A percentile compares a stretch with the other conserved stretches of the same genome.
These are phyloP conservation scores for Hedya salicella DNA, from an alignment of 2,888 invertebrate genomes.

Conservation along the genomic window DNA sequence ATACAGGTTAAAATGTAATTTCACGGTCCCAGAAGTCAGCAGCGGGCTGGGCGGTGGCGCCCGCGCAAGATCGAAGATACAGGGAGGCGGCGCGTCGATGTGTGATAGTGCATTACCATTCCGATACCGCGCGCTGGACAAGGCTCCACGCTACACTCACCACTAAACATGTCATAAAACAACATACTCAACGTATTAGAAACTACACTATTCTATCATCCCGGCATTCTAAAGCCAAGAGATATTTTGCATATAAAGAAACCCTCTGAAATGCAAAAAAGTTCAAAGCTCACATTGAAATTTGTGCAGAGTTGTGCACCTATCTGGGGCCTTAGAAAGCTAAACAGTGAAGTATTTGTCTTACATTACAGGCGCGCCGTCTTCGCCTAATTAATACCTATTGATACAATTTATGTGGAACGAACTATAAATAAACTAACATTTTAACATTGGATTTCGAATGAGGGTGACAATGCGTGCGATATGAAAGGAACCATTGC, in stretches of 20 bases:
- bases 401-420: no score
- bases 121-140: constrained; percentile 60
- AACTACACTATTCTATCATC: neutral
- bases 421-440: no score
- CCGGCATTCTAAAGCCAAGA: no score
- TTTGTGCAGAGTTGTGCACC: no score
- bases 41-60: constrained; percentile 44
- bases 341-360: no score
- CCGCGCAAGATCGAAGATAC: constrained; percentile 69
- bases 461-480: constrained; percentile 15
- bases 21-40: neutral
- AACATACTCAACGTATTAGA: neutral
- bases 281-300: no score
- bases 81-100: constrained; percentile 71
- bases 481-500: neutral
- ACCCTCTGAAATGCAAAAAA: no score
- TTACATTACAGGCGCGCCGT: no score
- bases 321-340: no score
- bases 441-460: no score
- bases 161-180: neutral
- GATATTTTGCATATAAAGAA: no score
- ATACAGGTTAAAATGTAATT: constrained; percentile 1
- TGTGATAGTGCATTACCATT: constrained; percentile 79
- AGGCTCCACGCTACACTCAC: constrained; percentile 12
- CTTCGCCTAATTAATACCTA: no score